Base-by-base conservation (phyloP, 2,888 invertebrate genomes). In the Philereme vetulata region DNA sequence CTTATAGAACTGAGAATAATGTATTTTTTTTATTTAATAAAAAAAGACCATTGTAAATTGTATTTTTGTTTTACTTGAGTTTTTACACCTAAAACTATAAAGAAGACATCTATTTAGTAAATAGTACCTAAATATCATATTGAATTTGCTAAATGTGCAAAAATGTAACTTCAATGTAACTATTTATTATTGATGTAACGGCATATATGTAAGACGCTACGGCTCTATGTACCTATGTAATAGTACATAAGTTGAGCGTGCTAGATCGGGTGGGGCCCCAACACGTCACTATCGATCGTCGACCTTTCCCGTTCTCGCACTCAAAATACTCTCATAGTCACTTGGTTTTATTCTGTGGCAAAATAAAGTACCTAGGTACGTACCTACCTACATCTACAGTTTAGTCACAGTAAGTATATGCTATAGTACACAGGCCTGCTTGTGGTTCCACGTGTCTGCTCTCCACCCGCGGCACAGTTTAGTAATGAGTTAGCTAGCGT, bases 1-100 rank as follows among this genome's bases (percentile, higher is more conserved):
- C 91, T 91, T 90, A 90, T 88, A 90, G 85, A 90, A 86, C 85
- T 88, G 86, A 88, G 84, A 81, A 88, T 82, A 77, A 86, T 88
- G 88, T 90, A 88, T 88, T 90, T 89, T 90, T 90, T 89, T 88
- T 87, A 86, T 88, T 88, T 87, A 86, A 88, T 85, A 85, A 86
- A 89, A 46, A 86, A 88, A 85, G 77, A 90, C 87, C 88, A 88
- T 83, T 86, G 82, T 85, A 86, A 81, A 59, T 51, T 58, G 61
- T 62, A 52, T 61, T 62, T 66, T 66, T 66, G 36, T 45, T 57
- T 55, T 47, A 9, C n/a, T 10, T 43, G 44, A 35, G 5, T 3
- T n/a, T 10, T 42, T 42, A 42, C 10, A n/a, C 21, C 6, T 38
- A 35, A 4, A 38, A 8, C 5, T 38, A 38, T 21, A 21, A 1